These are phyloP conservation scores for Regulus satrapa DNA, from an alignment of 2,113 vertebrate genomes.

Conservation along the genomic window DNA sequence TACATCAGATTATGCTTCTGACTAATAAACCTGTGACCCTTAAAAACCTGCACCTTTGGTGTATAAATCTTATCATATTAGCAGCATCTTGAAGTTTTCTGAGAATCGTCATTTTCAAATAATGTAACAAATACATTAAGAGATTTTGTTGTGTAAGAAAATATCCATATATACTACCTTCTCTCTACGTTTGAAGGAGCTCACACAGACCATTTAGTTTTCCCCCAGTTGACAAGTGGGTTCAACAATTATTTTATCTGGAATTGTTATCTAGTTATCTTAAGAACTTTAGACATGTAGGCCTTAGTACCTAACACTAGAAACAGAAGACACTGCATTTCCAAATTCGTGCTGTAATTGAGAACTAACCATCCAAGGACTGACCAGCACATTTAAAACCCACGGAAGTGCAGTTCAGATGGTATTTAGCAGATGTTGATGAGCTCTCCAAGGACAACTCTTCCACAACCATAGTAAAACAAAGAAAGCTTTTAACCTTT, in stretches of 20 bases:
- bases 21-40: background rate
- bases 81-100: background rate
- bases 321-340: background rate
- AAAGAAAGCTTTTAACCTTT: background rate
- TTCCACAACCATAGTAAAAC: background rate
- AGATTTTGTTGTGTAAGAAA: background rate
- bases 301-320: background rate
- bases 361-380: background rate
- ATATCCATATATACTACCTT: background rate
- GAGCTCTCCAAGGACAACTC: background rate
- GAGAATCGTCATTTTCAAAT: background rate
- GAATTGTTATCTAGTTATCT: background rate
- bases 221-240: background rate
- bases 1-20: background rate
- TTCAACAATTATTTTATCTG: background rate
- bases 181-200: background rate
- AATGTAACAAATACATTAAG: background rate
- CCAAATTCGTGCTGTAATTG: background rate
- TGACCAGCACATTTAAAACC: background rate
- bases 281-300: background rate
- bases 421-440: background rate
- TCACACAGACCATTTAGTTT: background rate
- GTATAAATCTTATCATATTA: background rate
- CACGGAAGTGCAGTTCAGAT: background rate
- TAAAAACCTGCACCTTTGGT: background rate